Base-by-base conservation (phyloP, 2,888 invertebrate genomes). In the Ametastegia equiseti region DNA sequence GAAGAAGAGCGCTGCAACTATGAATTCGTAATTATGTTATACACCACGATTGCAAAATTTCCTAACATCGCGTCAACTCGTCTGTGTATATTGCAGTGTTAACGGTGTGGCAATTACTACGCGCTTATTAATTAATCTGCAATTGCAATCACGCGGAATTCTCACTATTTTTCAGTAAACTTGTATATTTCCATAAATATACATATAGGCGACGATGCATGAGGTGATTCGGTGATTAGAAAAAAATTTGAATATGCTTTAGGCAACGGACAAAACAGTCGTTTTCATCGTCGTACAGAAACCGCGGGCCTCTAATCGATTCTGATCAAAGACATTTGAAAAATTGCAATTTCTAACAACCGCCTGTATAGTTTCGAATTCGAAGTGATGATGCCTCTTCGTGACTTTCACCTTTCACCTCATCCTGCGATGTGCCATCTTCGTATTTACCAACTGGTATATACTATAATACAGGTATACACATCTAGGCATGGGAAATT, bases 371-470 rank as follows among this genome's bases (percentile, higher is more conserved):
- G 19, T 75, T 45, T 36, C 5, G 2, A 30, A 50, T 45, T 75
- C 15, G 36, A 75, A 11, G 6, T 11, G 23, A 57, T 30, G 36
- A 23, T 36, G 75, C 36, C 3, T 30, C 57, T 30, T 36, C 15
- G 86, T 87, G 88, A 90, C 91, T 91, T 91, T 91, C 91, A 91
- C 91, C 91, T 91, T 91, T 91, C 90, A 88, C 91, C 91, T 91
- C 88, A 83, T 80, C 77, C 83, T 81, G 83, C 83, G 84, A 88
- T 86, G 86, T 86, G 87, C 86, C 27, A 63, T 57, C 78, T 9
- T 78, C 27, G 30, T 50, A 9, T n/a, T n/a, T 78, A 23, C 60
- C 39, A n/a, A 36, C 65, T 23, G 36, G 19, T 36, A 39, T 39
- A 36, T 36, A 30, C 15, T 60, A 78, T 13, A 6, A 19, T 60